A percentile compares a stretch with the other conserved stretches of the same genome.
These are phyloP conservation scores for Pseudonaja textilis DNA, from an alignment of 2,113 vertebrate genomes.

Conservation along the genomic window DNA sequence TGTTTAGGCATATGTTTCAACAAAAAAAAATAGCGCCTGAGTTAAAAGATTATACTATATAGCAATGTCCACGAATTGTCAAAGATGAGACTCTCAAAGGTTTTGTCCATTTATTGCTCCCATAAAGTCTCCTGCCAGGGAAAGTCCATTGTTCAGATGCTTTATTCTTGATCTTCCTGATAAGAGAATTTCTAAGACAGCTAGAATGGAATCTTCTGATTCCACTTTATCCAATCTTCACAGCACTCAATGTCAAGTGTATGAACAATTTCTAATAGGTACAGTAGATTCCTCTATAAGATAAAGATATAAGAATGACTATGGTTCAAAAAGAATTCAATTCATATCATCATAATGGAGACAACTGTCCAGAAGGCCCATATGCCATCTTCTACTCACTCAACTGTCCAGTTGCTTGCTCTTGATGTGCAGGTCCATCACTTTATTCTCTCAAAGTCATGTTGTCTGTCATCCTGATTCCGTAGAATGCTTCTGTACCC, in stretches of 20 bases:
- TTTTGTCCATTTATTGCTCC: neutral
- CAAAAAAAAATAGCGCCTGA: neutral
- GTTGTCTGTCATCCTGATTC: neutral
- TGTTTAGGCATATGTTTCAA: neutral
- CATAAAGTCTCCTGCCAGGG: neutral
- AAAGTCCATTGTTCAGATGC: conserved; percentile 7
- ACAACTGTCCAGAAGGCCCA: neutral
- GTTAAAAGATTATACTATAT: neutral
- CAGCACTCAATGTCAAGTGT: neutral
- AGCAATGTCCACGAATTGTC: neutral
- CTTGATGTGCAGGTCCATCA: neutral
- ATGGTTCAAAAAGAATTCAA: neutral
- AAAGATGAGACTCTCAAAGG: neutral
- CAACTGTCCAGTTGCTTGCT: neutral
- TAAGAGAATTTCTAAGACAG: conserved; percentile 26
- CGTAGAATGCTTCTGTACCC: neutral
- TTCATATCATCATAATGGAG: neutral
- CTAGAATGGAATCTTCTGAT: neutral
- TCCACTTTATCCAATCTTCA: neutral
- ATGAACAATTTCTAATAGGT: neutral
- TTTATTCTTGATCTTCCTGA: conserved; percentile 15
- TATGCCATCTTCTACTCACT: neutral
- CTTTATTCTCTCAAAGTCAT: neutral
- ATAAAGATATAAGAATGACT: neutral
- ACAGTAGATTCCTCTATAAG: neutral